Percentiles rank a stretch among this genome's conserved stretches.
These are phyloP conservation scores for Lagocephalus sceleratus DNA, from an alignment of 2,797 vertebrate species.

Conservation along the genomic window DNA sequence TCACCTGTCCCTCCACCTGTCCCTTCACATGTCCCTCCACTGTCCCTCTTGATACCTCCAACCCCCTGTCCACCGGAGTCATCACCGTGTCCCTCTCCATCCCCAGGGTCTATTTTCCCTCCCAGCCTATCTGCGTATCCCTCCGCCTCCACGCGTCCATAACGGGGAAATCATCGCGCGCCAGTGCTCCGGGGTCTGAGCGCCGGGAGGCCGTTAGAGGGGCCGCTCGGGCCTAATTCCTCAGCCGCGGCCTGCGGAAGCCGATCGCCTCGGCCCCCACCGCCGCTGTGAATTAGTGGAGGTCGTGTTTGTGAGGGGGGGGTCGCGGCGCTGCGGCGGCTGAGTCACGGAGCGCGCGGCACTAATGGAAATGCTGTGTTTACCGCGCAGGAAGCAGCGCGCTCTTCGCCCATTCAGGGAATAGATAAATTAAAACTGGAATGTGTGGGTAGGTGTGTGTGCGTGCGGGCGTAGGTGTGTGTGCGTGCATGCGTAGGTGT, in stretches of 20 bases:
- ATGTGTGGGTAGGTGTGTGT: conserved; percentile 10
- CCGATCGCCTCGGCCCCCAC: conserved; percentile 36
- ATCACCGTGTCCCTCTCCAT: conserved; percentile 58
- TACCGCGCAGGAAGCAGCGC: conserved; percentile 56
- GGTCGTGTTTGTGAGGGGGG: conserved; percentile 53
- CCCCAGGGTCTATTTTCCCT: conserved; percentile 52
- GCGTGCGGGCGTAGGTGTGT: conserved; percentile 48
- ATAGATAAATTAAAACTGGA: conserved; percentile 42
- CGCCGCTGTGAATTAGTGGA: conserved; percentile 55
- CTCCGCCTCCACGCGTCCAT: conserved; percentile 61
- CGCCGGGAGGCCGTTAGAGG: conserved; percentile 59
- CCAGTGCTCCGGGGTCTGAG: conserved; percentile 39
- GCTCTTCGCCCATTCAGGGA: conserved; percentile 56
- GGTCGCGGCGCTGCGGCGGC: conserved; percentile 67
- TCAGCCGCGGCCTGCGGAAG: conserved; percentile 35
- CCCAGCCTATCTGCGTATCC: conserved; percentile 66
- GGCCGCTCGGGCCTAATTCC: conserved; percentile 49
- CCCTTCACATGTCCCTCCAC: too few relatives aligned
- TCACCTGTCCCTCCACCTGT: conserved; percentile 22
- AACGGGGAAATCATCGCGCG: conserved; percentile 52
- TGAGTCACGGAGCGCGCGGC: conserved; percentile 70
- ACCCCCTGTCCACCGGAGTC: conserved; percentile 47
- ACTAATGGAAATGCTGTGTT: conserved; percentile 67
- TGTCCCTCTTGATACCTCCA: too few relatives aligned
- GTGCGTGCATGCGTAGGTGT: conserved; percentile 35